These are phyloP conservation scores for Rhineura floridana DNA, from an alignment of 2,113 vertebrate species.

Conservation along the genomic window DNA sequence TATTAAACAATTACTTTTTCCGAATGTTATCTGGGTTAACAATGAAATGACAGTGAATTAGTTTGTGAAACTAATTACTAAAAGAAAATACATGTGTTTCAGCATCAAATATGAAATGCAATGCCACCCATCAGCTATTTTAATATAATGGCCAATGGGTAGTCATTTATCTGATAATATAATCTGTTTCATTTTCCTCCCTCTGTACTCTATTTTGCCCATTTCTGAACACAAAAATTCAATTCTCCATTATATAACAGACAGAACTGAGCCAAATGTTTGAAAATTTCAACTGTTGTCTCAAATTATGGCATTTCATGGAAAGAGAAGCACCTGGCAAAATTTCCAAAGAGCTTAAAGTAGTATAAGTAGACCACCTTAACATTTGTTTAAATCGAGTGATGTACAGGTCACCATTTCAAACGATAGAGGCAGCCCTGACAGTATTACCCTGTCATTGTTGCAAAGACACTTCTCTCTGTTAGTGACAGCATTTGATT, in stretches of 20 bases:
- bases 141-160: neutral
- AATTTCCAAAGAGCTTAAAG: neutral
- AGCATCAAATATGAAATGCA: slow-evolving; percentile 1
- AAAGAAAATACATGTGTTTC: slow-evolving; percentile 5
- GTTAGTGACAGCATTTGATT: slow-evolving; percentile 50
- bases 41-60: slow-evolving; percentile 28
- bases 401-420: neutral
- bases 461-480: slow-evolving; percentile 58
- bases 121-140: neutral
- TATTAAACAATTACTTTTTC: neutral
- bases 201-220: neutral
- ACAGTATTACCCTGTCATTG: too few relatives aligned
- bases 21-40: slow-evolving; percentile 21
- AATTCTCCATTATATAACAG: neutral
- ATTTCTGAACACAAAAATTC: neutral
- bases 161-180: neutral
- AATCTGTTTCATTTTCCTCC: neutral
- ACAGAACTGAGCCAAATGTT: neutral
- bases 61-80: slow-evolving; percentile 26
- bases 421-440: too few relatives aligned
- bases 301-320: neutral
- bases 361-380: too few relatives aligned
- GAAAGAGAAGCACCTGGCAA: neutral
- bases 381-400: neutral
- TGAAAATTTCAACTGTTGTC: neutral